phyloP scores from a whole-genome alignment of 2,797 vertebrate genomes.

The Megalops cyprinoides region DNA sequence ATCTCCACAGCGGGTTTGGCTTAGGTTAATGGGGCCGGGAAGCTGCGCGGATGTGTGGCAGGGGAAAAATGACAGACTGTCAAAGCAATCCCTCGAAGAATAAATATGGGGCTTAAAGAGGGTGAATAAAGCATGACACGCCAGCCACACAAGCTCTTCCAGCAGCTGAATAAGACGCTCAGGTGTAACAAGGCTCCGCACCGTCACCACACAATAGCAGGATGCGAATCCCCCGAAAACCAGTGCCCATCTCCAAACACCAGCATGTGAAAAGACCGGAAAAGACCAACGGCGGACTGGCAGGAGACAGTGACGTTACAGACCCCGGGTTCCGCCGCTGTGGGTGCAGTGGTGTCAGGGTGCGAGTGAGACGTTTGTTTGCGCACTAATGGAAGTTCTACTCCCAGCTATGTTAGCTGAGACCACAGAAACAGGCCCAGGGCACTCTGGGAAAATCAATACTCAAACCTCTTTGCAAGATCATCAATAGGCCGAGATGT shows the following conservation, averaged over 20 bases:
- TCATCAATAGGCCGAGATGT: background rate
- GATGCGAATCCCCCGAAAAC: background rate
- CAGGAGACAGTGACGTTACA: background rate
- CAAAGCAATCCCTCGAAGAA: constrained; percentile 28
- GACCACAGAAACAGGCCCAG: background rate
- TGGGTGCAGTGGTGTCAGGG: background rate
- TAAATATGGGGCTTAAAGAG: constrained; percentile 12
- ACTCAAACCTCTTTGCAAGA: background rate
- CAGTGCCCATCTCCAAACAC: background rate
- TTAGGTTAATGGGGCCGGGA: constrained; percentile 19
- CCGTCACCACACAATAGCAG: background rate
- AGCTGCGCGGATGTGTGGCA: background rate
- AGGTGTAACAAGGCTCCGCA: constrained; percentile 10
- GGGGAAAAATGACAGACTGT: constrained; percentile 11
- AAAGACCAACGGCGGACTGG: background rate
- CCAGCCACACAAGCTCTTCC: background rate
- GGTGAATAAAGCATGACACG: constrained; percentile 19
- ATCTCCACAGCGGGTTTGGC: background rate
- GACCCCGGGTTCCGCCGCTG: background rate
- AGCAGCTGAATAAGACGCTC: background rate
- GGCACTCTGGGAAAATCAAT: background rate
- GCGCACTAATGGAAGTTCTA: background rate
- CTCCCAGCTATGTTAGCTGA: background rate
- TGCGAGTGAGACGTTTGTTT: background rate
- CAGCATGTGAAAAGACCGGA: background rate